phyloP scores from a whole-genome alignment of 2,888 invertebrate species.

The Amphiduros pacificus region DNA sequence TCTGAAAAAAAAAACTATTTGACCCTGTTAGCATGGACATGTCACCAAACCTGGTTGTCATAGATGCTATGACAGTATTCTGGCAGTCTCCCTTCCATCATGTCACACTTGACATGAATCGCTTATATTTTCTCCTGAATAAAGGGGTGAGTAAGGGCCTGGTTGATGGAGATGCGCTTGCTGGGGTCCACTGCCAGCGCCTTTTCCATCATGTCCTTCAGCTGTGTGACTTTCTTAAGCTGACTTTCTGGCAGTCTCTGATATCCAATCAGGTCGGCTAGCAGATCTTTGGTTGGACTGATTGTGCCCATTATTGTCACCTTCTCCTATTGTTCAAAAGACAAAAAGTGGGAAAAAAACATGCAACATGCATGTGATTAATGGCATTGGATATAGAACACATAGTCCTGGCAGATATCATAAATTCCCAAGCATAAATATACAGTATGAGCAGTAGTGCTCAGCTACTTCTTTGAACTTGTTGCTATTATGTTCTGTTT shows the following conservation, averaged over 20 bases:
- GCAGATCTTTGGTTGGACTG: slow-evolving; percentile 81
- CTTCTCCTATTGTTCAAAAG: slow-evolving; percentile 75
- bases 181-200: slow-evolving; percentile 89
- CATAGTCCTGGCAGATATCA: too few species aligned
- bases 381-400: too few species aligned
- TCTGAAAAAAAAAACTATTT: too few species aligned
- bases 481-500: too few species aligned
- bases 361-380: too few species aligned
- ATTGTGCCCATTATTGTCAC: slow-evolving; percentile 86
- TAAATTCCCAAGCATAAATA: too few species aligned
- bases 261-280: slow-evolving; percentile 83
- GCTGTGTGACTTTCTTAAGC: slow-evolving; percentile 85
- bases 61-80: neutral
- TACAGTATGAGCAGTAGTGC: too few species aligned
- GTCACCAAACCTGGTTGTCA: too few species aligned
- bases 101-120: too few species aligned
- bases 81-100: neutral
- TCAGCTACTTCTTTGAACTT: too few species aligned
- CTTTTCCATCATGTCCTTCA: slow-evolving; percentile 89
- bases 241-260: slow-evolving; percentile 87
- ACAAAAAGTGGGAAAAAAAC: too few species aligned
- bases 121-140: slow-evolving; percentile 81
- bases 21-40: too few species aligned
- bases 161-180: slow-evolving; percentile 90
- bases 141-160: slow-evolving; percentile 90